Base-by-base conservation (phyloP, 1,140 invertebrate species). In the Diachasmimorpha longicaudata region DNA sequence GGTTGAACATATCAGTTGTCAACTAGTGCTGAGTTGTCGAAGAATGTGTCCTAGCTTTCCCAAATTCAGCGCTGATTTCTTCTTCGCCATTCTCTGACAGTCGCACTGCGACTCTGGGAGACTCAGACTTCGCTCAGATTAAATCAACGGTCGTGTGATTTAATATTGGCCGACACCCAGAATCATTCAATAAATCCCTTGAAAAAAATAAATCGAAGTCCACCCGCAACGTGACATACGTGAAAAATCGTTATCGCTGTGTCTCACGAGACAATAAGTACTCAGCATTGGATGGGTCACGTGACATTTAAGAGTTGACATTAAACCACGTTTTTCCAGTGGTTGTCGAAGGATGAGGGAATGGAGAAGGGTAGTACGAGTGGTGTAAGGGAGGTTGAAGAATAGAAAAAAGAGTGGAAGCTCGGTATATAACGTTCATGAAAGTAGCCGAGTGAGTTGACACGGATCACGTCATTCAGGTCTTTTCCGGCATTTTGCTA, bases 251-350 rank as follows among this genome's bases (percentile, higher is more conserved):
- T 82, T 84, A 82, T 79, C 76, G 58, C 78, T 68, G 44, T 25
- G 74, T 77, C 77, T 75, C 79, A 16, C 77, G 76, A 83, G 81
- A 85, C 84, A 83, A 85, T 84, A 85, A 84, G 82, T 80, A 81
- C 81, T 75, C 74, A 74, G 67, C 74, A 74, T 76, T 81, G 76
- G 74, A 81, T 80, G 75, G 81, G 82, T 85, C 85, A 86, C 84
- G 85, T 86, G 85, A 86, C 85, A 87, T 87, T 87, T 85, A 84
- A 84, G 82, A 81, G 83, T 85, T 86, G 85, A 86, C 85, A 87
- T 87, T 87, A 85, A 87, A 80, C 73, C 79, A 73, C 69, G 31
- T 16, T 75, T 70, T 55, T 46, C 31, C 25, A 31, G 68, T 69
- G 44, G 69, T 39, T 37, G 68, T 46, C 66, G 68, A 69, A 70